Conservation (phyloP, 1,140 invertebrate species). For the Acromyrmex charruanus region DNA sequence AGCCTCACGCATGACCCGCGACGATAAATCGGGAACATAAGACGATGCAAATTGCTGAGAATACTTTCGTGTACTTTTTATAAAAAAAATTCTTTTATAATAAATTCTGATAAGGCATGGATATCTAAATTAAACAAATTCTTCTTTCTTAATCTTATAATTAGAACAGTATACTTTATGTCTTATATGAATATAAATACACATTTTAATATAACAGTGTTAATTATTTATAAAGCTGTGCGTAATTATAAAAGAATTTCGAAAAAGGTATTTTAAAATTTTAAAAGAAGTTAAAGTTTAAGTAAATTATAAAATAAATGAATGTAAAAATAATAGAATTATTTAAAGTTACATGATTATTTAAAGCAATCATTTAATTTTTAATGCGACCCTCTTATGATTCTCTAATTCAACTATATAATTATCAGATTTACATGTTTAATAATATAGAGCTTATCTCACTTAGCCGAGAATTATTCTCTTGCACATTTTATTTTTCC, state of each 20-base stretch:
- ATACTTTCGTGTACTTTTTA: neutral
- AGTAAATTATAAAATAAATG: neutral
- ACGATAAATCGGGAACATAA: constrained; percentile 45
- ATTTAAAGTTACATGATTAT: neutral
- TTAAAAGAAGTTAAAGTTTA: neutral
- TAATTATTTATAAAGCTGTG: neutral
- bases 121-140: neutral
- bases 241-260: neutral
- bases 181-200: neutral
- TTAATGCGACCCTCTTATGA: neutral
- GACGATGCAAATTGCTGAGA: constrained; percentile 17
- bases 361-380: neutral
- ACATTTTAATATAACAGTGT: neutral
- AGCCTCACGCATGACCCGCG: neutral
- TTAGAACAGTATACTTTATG: neutral
- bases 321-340: neutral
- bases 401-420: neutral
- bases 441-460: neutral
- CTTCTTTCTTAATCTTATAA: neutral
- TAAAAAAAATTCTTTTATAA: neutral
- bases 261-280: neutral
- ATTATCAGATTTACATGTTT: neutral
- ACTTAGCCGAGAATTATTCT: neutral
- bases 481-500: neutral
- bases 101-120: neutral